Conservation (phyloP, 2,797 vertebrate species). For the Gymnodraco acuticeps region DNA sequence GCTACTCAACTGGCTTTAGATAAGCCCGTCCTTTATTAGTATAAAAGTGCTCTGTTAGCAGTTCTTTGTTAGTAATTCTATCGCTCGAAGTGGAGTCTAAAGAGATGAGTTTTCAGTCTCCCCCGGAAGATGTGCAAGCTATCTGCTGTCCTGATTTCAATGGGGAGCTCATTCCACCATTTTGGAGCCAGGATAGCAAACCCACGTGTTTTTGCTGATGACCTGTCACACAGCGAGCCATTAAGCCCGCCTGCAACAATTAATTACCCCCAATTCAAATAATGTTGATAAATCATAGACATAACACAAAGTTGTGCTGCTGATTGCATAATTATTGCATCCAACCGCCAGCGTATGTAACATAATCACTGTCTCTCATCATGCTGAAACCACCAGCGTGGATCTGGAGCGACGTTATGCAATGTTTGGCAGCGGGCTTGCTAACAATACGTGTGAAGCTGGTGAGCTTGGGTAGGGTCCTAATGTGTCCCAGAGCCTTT, state of each 20-base stretch:
- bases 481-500: conserved; percentile 30
- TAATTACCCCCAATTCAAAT: conserved; percentile 72
- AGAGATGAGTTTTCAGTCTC: too few relatives aligned
- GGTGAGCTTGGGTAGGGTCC: conserved; percentile 12
- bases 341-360: conserved; percentile 77
- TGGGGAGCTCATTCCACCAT: too few relatives aligned
- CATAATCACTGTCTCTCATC: conserved; percentile 82
- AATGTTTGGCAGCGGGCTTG: conserved; percentile 64
- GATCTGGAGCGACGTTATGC: conserved; percentile 73
- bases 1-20: too few relatives aligned
- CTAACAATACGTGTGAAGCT: conserved; percentile 51
- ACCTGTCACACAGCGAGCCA: conserved; percentile 62
- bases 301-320: conserved; percentile 70
- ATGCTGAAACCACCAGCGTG: conserved; percentile 72
- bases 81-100: too few relatives aligned
- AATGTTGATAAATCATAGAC: conserved; percentile 74
- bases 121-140: too few relatives aligned
- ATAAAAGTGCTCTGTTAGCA: too few relatives aligned
- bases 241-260: conserved; percentile 63
- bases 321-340: conserved; percentile 84
- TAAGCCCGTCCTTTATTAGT: too few relatives aligned
- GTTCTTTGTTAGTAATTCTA: too few relatives aligned
- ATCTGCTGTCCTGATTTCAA: too few relatives aligned
- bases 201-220: not conserved
- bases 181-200: too few relatives aligned